Base-by-base conservation (phyloP, 1,140 invertebrate genomes). In the Callitettix versicolor region DNA sequence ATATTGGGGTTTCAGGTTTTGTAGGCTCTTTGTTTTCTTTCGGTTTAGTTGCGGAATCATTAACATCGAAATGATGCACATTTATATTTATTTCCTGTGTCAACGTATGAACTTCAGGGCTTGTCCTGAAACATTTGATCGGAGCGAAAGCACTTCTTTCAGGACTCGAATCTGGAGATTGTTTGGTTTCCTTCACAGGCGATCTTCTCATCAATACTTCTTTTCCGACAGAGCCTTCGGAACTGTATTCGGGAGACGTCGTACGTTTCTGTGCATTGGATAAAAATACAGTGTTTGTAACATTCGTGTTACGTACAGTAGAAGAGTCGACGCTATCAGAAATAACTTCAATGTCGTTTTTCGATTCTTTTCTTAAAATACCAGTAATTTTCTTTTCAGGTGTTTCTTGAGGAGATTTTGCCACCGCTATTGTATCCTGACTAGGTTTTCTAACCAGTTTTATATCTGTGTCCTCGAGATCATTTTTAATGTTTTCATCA, bases 171-270 rank as follows among this genome's bases (percentile, higher is more conserved):
- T 62, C 58, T 18, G 60, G 55, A 17, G 20, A 55, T 15, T 17
- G 46, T 26, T 53, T 56, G 38, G 30, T 42, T 18, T 53, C 41
- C 41, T 47, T 22, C 17, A 46, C 38, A 47, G 26, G 30, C 17
- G 34, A 11, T 46, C 57, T 48, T 14, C 34, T 30, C 38, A 41
- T 18, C 30, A 55, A 59, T 3, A 64, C 36, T 60, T 68, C 66
- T 43, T 58, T 63, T 6, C 53, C 60, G 3, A 68, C 53, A 20
- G 67, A 68, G 3, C 65, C 67, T 55, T 67, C 65, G 9, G 65
- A 67, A 44, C 62, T 66, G 54, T 68, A 67, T 41, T 65, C 65
- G 26, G 65, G 65, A 21, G 65, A 64, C 38, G 64, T 64, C 47
- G 65, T 63, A 50, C 64, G 38, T n/a, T 30, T 12, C 12, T 22